Evolutionary conservation across 2,888 invertebrate species (phyloP).

Genomic region (Andrena chrysosceles): DNA sequence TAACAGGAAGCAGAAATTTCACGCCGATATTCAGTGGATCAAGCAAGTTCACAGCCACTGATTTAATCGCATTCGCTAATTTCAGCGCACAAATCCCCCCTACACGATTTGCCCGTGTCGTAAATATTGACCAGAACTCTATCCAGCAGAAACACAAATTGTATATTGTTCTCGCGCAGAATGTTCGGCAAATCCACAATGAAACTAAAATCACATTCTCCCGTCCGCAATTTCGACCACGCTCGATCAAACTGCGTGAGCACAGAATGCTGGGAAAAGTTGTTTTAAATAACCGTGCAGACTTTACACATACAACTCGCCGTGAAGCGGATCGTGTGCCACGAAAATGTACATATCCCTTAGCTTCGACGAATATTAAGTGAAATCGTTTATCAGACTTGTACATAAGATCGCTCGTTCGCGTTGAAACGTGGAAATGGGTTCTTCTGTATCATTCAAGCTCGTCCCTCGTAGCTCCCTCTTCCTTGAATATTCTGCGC

Average conservation of each 20-base stretch:
- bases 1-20: not conserved
- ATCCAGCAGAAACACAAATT: slow-evolving; percentile 3
- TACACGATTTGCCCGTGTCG: not conserved
- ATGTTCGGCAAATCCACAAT: not conserved
- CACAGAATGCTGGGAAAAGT: too few species aligned
- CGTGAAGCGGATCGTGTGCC: too few species aligned
- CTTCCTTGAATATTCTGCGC: not conserved
- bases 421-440: not conserved
- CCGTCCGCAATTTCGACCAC: not conserved
- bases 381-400: not conserved
- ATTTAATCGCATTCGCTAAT: not conserved
- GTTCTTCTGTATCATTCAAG: not conserved
- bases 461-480: not conserved
- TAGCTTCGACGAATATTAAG: too few species aligned
- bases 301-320: not conserved
- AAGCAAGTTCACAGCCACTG: not conserved
- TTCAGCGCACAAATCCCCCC: not conserved
- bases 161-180: slow-evolving; percentile 1
- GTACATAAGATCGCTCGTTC: not conserved
- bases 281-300: too few species aligned
- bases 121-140: slow-evolving; percentile 12
- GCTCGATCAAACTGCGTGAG: not conserved
- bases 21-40: not conserved
- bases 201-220: not conserved
- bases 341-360: too few species aligned